These are phyloP conservation scores for Rhizoglyphus robini DNA, from an alignment of 1,140 invertebrate species.

Conservation along the genomic window DNA sequence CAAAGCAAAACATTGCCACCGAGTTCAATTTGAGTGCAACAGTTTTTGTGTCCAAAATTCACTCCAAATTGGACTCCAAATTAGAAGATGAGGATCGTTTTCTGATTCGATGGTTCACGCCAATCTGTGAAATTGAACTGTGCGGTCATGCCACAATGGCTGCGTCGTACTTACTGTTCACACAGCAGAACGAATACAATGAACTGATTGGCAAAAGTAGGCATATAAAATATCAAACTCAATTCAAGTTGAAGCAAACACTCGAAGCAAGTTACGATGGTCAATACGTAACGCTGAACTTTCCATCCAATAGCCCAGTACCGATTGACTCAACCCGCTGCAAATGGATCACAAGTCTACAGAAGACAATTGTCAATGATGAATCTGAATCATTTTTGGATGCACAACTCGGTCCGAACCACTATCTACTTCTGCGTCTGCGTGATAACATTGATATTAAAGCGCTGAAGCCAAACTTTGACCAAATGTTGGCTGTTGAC, in stretches of 20 bases:
- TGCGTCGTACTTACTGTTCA: slow-evolving; percentile 38
- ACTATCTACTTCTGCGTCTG: neutral
- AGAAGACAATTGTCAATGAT: neutral
- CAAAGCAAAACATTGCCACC: slow-evolving; percentile 40
- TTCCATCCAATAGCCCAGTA: neutral
- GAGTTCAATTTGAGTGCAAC: slow-evolving; percentile 50
- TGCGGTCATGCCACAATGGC: slow-evolving; percentile 51
- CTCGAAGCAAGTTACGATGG: neutral
- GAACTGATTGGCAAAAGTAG: neutral
- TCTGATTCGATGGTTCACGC: slow-evolving; percentile 44
- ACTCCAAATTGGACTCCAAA: neutral
- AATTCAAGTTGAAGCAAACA: neutral
- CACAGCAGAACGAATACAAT: neutral
- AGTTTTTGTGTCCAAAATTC: slow-evolving; percentile 35
- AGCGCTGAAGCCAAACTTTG: neutral
- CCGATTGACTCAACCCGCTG: neutral
- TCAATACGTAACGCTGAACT: neutral
- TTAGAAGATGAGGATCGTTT: neutral
- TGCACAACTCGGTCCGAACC: neutral
- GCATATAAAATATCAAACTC: neutral
- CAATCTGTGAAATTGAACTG: slow-evolving; percentile 41
- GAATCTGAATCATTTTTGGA: neutral
- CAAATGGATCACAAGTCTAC: neutral
- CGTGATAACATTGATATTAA: neutral
- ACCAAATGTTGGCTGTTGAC: slow-evolving; percentile 24